A percentile compares a stretch with the other conserved stretches of the same genome.
Conservation (phyloP, 2,888 invertebrate genomes). For the Drosophila koepferae region DNA sequence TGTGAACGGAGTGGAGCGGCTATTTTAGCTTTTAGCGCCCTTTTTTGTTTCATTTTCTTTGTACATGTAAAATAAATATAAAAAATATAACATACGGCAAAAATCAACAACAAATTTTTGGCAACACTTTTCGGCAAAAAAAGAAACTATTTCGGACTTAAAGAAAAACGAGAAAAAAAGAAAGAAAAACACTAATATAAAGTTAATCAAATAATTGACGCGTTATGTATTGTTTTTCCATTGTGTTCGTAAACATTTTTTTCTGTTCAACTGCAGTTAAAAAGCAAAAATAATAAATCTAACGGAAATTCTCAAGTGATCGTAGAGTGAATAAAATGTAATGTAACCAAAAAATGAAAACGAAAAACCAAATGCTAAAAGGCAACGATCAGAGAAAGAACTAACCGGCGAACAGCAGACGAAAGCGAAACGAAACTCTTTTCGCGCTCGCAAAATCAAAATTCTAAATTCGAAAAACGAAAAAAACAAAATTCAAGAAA, state of each 20-base stretch:
- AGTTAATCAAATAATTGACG: conserved; percentile 49
- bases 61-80: conserved; percentile 48
- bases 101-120: conserved; percentile 53
- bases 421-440: conserved; percentile 52
- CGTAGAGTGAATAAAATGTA: conserved; percentile 47
- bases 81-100: conserved; percentile 44
- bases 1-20: conserved; percentile 81
- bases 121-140: conserved; percentile 58
- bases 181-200: conserved; percentile 24
- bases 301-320: conserved; percentile 48
- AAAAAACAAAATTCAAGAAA: conserved; percentile 29
- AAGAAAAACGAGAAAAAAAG: conserved; percentile 38
- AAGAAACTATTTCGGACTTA: conserved; percentile 63
- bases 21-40: conserved; percentile 84
- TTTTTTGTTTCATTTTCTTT: conserved; percentile 81
- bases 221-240: conserved; percentile 57
- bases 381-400: conserved; percentile 37
- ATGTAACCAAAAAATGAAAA: conserved; percentile 31
- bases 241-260: conserved; percentile 77
- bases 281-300: conserved; percentile 23
- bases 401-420: conserved; percentile 56
- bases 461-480: conserved; percentile 74
- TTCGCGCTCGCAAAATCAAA: conserved; percentile 62
- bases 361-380: conserved; percentile 19
- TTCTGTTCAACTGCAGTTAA: conserved; percentile 47